Evolutionary conservation across 2,797 vertebrate genomes (phyloP).

Genomic region (Menidia menidia): DNA sequence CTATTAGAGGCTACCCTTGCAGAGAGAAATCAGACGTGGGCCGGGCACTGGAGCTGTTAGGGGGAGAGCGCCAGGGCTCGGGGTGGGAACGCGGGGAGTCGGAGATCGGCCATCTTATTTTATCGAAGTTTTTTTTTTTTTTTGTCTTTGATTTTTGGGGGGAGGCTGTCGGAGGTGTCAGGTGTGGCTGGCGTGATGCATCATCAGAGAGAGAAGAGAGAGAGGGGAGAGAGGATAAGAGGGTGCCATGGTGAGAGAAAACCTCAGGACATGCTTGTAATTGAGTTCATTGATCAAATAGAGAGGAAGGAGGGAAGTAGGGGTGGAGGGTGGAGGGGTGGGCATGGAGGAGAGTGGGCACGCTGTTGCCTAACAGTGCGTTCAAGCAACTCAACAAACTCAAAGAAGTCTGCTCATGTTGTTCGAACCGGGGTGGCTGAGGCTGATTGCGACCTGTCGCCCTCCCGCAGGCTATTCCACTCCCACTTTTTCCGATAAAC

Average conservation of each 20-base stretch:
- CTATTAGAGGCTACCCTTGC: constrained; percentile 97
- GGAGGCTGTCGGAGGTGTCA: constrained; percentile 68
- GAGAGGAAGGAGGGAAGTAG: constrained; percentile 35
- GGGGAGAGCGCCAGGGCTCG: constrained; percentile 20
- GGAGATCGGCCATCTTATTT: constrained; percentile 74
- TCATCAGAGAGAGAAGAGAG: constrained; percentile 71
- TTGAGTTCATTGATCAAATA: constrained; percentile 93
- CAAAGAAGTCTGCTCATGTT: constrained; percentile 18
- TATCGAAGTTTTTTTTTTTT: constrained; percentile 77
- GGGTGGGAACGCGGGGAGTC: constrained; percentile 43
- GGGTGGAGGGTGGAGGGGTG: neutral
- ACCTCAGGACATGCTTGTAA: constrained; percentile 85
- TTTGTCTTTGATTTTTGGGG: no score
- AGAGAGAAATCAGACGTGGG: constrained; percentile 90
- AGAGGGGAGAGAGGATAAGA: constrained; percentile 12
- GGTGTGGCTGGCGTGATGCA: constrained; percentile 82
- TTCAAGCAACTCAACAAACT: constrained; percentile 57
- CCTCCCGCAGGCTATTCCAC: neutral
- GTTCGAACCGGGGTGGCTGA: constrained; percentile 13
- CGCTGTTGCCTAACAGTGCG: constrained; percentile 55
- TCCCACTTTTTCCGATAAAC: neutral
- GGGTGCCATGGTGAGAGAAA: constrained; percentile 69
- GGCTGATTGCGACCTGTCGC: constrained; percentile 11
- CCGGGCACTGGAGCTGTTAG: constrained; percentile 82
- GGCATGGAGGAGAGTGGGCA: constrained; percentile 23